Base-by-base conservation (phyloP, 2,888 invertebrate species). In the Syrphus vitripennis region DNA sequence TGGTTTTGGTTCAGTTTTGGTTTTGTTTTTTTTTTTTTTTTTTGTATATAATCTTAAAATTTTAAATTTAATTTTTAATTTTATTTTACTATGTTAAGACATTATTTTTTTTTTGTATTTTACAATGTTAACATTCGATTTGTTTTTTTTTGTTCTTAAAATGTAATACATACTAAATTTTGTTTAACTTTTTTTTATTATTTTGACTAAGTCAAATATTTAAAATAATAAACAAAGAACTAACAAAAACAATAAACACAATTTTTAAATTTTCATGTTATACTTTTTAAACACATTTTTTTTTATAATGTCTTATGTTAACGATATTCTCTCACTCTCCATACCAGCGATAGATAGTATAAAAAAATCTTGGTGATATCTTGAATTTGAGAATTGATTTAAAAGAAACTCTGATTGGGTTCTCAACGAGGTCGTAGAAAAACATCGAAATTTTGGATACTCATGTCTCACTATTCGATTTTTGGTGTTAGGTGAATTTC, bases 121-220 rank as follows among this genome's bases (percentile, higher is more conserved):
- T 80, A 83, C 80, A 83, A 83, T 83, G 83, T 83, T 83, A 80
- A 83, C 83, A 75, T 78, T 83, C 79, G 71, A 29, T 40, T 29
- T 79, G 31, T 29, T 34, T 31, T 59, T 61, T 61, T 34, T 31
- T 59, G 48, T 61, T 53, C 21, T 29, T 65, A 42, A 31, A n/a
- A n/a, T n/a, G n/a, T 10, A 48, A 61, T 21, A 31, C n/a, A n/a
- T 42, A 42, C 16, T 24, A 53, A 69, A 34, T 29, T 29, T 37
- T 29, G 26, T 14, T 53, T 40, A 55, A 40, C n/a, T 70, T 50
- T 53, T 34, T 40, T 24, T 40, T 16, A 3, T 26, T 1, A 14
- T 37, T 42, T 63, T 42, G 63, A 63, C 63, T 63, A 42, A 10
- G 63, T 63, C 63, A 63, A 63, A 37, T n/a, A 7, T 29, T n/a